Conservation (phyloP, 2,888 invertebrate species). For the Pachymerium ferrugineum region DNA sequence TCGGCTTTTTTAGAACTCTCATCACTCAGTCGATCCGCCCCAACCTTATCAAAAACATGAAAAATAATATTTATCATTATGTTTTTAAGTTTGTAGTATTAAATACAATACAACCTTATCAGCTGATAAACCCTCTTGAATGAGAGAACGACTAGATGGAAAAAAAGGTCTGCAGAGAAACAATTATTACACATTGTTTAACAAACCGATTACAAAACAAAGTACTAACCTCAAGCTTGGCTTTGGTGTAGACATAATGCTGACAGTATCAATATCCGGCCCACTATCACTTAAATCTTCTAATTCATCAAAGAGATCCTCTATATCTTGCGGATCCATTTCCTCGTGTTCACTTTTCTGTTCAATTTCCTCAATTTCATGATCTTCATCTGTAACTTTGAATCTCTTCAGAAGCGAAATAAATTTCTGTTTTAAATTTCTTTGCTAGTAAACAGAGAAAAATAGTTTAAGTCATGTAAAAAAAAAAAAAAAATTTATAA, state of each 20-base stretch:
- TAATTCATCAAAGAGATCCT: slow-evolving; percentile 90
- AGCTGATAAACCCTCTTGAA: slow-evolving; percentile 33
- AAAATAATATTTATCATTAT: not conserved
- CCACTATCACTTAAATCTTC: slow-evolving; percentile 94
- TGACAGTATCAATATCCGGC: slow-evolving; percentile 90
- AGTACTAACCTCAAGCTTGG: slow-evolving; percentile 62
- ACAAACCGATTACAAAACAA: not conserved
- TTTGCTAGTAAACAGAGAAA: slow-evolving; percentile 59
- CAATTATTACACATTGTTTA: slow-evolving; percentile 35
- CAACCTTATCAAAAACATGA: not conserved
- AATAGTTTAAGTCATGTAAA: slow-evolving; percentile 29
- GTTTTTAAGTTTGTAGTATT: no score
- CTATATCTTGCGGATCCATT: slow-evolving; percentile 67
- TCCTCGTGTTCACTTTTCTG: slow-evolving; percentile 53
- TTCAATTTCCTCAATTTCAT: slow-evolving; percentile 44
- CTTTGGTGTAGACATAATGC: slow-evolving; percentile 94
- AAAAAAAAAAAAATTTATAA: slow-evolving; percentile 22
- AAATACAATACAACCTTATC: not conserved
- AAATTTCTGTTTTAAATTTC: slow-evolving; percentile 95
- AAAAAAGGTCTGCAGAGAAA: slow-evolving; percentile 69
- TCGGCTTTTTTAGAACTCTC: slow-evolving; percentile 56
- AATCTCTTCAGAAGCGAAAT: slow-evolving; percentile 89
- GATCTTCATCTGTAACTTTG: slow-evolving; percentile 77
- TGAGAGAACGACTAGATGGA: slow-evolving; percentile 63
- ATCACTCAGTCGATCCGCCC: slow-evolving; percentile 53